Evolutionary conservation across 2,888 invertebrate species (phyloP).

Genomic region (Clostera curtula): DNA sequence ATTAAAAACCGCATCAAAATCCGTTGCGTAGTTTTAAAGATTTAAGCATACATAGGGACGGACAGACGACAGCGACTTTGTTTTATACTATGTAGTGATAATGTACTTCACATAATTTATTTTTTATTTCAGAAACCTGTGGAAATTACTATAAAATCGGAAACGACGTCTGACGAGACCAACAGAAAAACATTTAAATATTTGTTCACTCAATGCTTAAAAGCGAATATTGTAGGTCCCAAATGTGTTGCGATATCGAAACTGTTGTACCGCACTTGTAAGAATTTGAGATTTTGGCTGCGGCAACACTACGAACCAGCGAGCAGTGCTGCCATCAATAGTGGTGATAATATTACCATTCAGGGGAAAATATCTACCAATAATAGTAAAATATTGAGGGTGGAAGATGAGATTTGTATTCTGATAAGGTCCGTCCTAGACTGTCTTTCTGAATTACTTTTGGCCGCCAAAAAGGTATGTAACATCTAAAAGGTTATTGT

Average conservation of each 20-base stretch:
- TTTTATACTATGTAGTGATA: no score
- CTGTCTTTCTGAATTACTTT: constrained; percentile 50
- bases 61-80: no score
- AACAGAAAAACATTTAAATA: constrained; percentile 47
- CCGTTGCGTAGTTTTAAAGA: no score
- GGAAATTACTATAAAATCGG: no score
- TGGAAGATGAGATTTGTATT: constrained; percentile 48
- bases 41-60: no score
- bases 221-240: constrained; percentile 51
- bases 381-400: constrained; percentile 25
- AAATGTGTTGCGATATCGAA: constrained; percentile 56
- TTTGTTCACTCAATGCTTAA: constrained; percentile 43
- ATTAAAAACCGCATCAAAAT: no score
- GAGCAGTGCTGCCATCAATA: constrained; percentile 26
- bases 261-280: constrained; percentile 41
- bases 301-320: constrained; percentile 45
- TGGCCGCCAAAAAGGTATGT: constrained; percentile 65
- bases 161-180: constrained; percentile 27
- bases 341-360: constrained; percentile 25
- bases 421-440: constrained; percentile 49
- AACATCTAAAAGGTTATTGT: constrained; percentile 3
- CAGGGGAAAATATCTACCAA: no score
- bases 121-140: constrained; percentile 47
- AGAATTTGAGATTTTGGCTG: constrained; percentile 48
- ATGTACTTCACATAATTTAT: no score